A percentile compares a stretch with the other conserved stretches of the same genome.
These are phyloP conservation scores for Aleiodes testaceus DNA, from an alignment of 2,888 invertebrate genomes.

Conservation along the genomic window DNA sequence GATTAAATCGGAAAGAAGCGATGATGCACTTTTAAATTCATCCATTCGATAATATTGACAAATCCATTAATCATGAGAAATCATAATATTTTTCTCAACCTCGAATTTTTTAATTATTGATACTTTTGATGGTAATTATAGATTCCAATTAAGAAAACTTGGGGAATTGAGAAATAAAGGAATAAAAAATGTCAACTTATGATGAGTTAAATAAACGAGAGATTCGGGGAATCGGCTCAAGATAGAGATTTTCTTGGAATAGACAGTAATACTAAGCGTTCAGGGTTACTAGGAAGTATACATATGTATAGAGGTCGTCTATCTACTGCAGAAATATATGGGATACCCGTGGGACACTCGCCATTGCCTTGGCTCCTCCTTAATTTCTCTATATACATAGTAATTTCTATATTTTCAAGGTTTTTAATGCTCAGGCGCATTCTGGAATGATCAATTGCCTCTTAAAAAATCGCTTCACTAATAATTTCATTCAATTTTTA, in stretches of 20 bases:
- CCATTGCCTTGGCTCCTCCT: constrained; percentile 37
- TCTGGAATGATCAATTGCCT: background rate
- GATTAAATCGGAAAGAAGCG: constrained; percentile 18
- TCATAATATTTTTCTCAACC: background rate
- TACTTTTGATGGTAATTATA: constrained; percentile 5
- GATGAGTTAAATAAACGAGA: background rate
- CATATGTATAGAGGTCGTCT: constrained; percentile 34
- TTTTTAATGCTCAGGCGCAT: background rate
- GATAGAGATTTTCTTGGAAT: constrained; percentile 25
- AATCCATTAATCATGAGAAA: background rate
- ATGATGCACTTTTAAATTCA: background rate
- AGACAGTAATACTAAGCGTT: constrained; percentile 21
- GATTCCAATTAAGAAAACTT: too few species aligned
- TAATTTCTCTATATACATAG: constrained; percentile 21
- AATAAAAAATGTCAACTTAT: too few species aligned
- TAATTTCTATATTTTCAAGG: background rate
- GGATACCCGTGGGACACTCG: constrained; percentile 44
- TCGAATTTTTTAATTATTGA: background rate
- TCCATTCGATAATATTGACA: constrained; percentile 1
- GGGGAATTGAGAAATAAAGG: too few species aligned
- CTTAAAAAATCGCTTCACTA: background rate
- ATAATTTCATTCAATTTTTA: background rate
- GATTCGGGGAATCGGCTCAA: background rate
- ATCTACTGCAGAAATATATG: constrained; percentile 33
- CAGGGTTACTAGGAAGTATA: constrained; percentile 2